Base-by-base conservation (phyloP, 2,113 vertebrate genomes). In the Thamnophis sirtalis region DNA sequence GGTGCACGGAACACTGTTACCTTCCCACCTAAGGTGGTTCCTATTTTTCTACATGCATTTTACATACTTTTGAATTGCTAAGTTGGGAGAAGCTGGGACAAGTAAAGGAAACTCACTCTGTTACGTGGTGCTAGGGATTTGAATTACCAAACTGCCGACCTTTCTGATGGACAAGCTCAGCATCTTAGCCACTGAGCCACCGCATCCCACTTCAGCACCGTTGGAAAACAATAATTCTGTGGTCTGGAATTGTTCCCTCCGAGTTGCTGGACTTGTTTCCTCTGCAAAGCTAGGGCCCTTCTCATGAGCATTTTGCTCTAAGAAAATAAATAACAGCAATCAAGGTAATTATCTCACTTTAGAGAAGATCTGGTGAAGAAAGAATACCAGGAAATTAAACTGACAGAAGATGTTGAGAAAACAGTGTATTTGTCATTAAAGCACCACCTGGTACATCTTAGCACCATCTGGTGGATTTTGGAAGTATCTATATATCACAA, bases 381-480 rank as follows among this genome's bases (percentile, higher is more conserved):
- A 73, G 9, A 38, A 33, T 49, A 19, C 26, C 43, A 48, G 91
- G n/a, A 80, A 84, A 91, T 3, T 0, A 24, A 58, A 22, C 10
- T 26, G 28, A 28, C 54, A 58, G 33, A 56, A 15, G 58, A 73
- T 53, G n/a, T 49, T 17, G 51, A 51, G 15, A 24, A 15, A 63
- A 38, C 3, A 86, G 51, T 33, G 9, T 15, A 28, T 22, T n/a
- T 48, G 33, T 53, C 51, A 50, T 56, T 49, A 88, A 88, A 63
- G 13, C 33, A 80, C 73, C 73, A 87, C 38, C 22, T 93, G 86
- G 51, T 55, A 58, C 89, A 80, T 43, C 73, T 80, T 80, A 91
- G 63, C 54, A 58, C 89, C 89, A 87, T 43, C 60, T 91, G 56
- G 89, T 91, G 92, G 89, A 22, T 84, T 38, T 10, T 58, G 63